Percentiles rank a stretch among this genome's conserved stretches.
These are phyloP conservation scores for Phaonia tiefii DNA, from an alignment of 2,888 invertebrate genomes.

Conservation along the genomic window DNA sequence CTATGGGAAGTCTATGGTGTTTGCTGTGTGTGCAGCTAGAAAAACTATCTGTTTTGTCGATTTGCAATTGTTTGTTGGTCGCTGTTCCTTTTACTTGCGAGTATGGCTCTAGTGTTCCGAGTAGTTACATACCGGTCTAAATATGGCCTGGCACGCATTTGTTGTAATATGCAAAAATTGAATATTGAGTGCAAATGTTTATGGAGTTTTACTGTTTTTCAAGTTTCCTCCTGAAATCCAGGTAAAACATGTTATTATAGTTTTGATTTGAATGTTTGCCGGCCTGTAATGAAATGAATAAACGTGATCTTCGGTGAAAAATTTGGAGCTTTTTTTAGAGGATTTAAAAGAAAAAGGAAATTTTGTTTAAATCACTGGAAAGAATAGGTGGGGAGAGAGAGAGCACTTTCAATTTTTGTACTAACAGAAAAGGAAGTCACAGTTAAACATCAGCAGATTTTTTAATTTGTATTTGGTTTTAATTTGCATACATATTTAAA, in stretches of 20 bases:
- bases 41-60: conserved; percentile 6
- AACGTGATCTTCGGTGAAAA: conserved; percentile 65
- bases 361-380: no score
- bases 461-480: no score
- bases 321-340: conserved; percentile 60
- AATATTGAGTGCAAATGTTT: conserved; percentile 76
- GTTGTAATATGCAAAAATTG: conserved; percentile 80
- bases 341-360: no score
- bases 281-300: conserved; percentile 1
- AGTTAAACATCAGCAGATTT: no score
- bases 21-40: not conserved
- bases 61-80: not conserved
- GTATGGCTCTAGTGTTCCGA: conserved; percentile 14
- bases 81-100: conserved; percentile 7
- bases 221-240: not conserved
- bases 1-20: not conserved
- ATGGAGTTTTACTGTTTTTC: conserved; percentile 44
- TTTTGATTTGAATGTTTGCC: conserved; percentile 48
- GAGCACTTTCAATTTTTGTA: no score
- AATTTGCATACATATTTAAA: no score
- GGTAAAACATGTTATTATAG: conserved; percentile 57
- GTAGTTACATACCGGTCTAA: conserved; percentile 71
- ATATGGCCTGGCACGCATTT: conserved; percentile 81
- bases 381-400: no score
- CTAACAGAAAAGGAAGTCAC: no score